A percentile compares a stretch with the other conserved stretches of the same genome.
Evolutionary conservation across 2,797 vertebrate genomes (phyloP).

Genomic region (Argyrosomus regius): DNA sequence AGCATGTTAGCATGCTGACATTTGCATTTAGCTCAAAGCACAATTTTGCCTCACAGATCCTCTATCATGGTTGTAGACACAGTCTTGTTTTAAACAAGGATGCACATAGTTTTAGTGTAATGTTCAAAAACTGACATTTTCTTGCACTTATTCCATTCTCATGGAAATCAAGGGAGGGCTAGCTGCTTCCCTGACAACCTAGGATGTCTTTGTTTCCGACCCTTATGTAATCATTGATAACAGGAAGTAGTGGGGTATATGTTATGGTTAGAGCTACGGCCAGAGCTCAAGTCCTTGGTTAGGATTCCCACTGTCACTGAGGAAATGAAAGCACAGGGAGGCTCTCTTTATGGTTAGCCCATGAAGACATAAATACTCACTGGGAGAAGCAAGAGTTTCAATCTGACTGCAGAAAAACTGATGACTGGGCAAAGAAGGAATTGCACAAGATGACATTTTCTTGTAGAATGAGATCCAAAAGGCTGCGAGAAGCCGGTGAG

Average conservation of each 20-base stretch:
- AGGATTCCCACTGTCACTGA: conserved; percentile 81
- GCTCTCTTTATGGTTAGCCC: conserved; percentile 77
- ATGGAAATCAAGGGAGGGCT: conserved; percentile 45
- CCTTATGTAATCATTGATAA: conserved; percentile 78
- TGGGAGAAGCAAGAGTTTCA: conserved; percentile 71
- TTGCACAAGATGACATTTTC: conserved; percentile 68
- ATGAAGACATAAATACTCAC: conserved; percentile 77
- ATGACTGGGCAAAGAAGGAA: conserved; percentile 75
- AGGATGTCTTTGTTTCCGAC: conserved; percentile 73
- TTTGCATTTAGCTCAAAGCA: background rate
- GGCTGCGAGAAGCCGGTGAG: conserved; percentile 30
- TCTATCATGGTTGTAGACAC: too few relatives aligned
- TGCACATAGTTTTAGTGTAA: background rate
- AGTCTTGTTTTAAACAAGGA: background rate
- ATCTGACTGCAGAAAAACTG: conserved; percentile 69
- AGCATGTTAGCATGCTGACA: background rate
- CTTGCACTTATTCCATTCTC: conserved; percentile 53
- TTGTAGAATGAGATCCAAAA: conserved; percentile 20
- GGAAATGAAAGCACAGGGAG: conserved; percentile 82
- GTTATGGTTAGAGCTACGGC: conserved; percentile 74
- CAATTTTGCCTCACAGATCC: background rate
- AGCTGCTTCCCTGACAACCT: conserved; percentile 48
- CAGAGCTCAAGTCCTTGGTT: conserved; percentile 73
- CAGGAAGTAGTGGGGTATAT: conserved; percentile 80
- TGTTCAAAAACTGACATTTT: conserved; percentile 8